Evolutionary conservation across 2,113 vertebrate genomes (phyloP), one percentile per base, ranked within the genome.

Genomic region (Turdus rufiventris): DNA sequence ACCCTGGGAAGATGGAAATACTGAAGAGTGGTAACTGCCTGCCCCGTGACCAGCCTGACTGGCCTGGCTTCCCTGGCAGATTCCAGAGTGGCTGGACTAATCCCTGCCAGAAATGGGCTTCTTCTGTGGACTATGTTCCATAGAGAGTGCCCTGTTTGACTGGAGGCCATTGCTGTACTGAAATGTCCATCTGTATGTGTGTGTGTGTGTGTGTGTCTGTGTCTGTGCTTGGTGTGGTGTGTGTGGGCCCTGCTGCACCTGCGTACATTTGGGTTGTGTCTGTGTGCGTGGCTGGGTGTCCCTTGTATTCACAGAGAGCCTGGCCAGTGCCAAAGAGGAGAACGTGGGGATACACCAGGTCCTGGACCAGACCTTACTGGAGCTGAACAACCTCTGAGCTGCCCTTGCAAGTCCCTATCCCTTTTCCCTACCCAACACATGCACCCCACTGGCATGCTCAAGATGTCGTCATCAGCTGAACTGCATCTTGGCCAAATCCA

Each of bases 261-360:
- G 91, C 71, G 36, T 82, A 60, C 17, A 8, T 36, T 57, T 88
- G 82, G 82, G 33, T 43, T 85, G 78, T 91, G 85, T 80, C 47
- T 78, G 83, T 75, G 68, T 94, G 89, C 0, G 61, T 91, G 95
- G 29, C 38, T 96, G 91, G 47, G 40, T 87, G 50, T 85, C 33
- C 77, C 85, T 94, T 97, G 92, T 91, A 67, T 94, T 95, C 95
- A 77, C 98, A 99, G 99, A 99, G 97, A 99, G 98, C 97, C 98
- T 99, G 98, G 98, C 99, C 93, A 98, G 98, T 58, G 99, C 99
- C 97, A 99, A 99, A 98, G 99, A 99, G 77, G 99, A 99, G 94
- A 99, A 99, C n/a, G 97, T 99, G 97, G 98, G 98, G 85, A 99
- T 99, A 94, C 99, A 99, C 91, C 99, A 99, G 97, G 98, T 99